Evolutionary conservation across 2,113 vertebrate species (phyloP), one percentile per base, ranked within the genome.

Genomic region (Pomatorhinus ruficollis): DNA sequence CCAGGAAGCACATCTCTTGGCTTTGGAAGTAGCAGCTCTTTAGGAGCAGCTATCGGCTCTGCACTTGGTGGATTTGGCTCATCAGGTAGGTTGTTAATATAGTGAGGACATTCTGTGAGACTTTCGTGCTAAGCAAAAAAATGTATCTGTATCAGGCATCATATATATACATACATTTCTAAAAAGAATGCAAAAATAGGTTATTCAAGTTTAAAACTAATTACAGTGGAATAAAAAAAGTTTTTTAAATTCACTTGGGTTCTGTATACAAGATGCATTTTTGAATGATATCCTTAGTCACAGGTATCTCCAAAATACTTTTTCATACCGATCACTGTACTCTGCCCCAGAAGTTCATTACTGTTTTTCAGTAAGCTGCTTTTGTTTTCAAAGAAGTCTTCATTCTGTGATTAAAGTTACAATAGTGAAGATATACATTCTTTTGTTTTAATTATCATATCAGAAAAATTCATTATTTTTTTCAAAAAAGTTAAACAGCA

Each of bases 41-140:
- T 99, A 72, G 99, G 99, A 47, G 99, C 99, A 37, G 98, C 99
- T 85, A 98, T 99, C 91, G 99, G 98, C 95, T 99, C 99, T 50
- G 99, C 99, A 59, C 99, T 99, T 54, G 98, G 99, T 94, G 99
- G 99, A 97, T 99, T 99, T 92, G 99, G 99, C 88, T 99, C 99
- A 70, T 99, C 99, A 96, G 99, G 99, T 99, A 97, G 96, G 98
- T 98, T 92, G 42, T 88, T 94, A 50, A 93, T 74, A 44, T 77
- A 95, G 87, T 91, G 92, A 96, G 93, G 95, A 95, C 70, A 70
- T 89, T 56, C 47, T 93, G 23, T 92, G 72, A 88, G 66, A 90
- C 52, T 63, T 95, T 13, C 87, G 33, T 74, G 44, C 84, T 93
- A 76, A 95, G 44, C 24, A 45, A 50, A 84, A 91, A 72, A 94